Evolutionary conservation across 2,888 invertebrate genomes (phyloP), one percentile per base, ranked within the genome.

Genomic region (Himalopsyche anomala): DNA sequence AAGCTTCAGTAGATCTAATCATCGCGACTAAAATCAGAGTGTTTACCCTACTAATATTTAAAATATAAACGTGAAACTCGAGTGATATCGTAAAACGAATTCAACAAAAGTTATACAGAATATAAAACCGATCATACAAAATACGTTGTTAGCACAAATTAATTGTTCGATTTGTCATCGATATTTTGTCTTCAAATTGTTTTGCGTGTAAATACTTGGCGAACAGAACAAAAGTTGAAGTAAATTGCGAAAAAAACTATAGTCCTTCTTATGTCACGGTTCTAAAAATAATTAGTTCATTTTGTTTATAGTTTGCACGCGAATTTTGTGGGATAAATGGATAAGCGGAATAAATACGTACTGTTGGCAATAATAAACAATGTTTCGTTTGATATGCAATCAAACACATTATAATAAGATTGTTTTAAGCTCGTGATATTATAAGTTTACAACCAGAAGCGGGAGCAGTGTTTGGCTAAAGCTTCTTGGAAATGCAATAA

Each of bases 301-400:
- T 62, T 62, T 62, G 62, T 62, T 62, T 62, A 62, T 19, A 62
- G 62, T 62, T 62, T 62, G 62, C 62, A 62, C 19, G 62, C 62
- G 62, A 62, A 62, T 19, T 19, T 62, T 62, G 62, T 5, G 62
- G 62, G 19, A 11, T 62, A 19, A 4, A 15, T 62, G 62, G 28
- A 62, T 19, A 62, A n/a, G 19, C 28, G 9, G 62, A 62, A 62
- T 62, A 56, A 12, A 11, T 56, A 28, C 28, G 28, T 28, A 28
- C 17, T 19, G 56, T n/a, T n/a, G n/a, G 17, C 17, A 62, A 62
- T 62, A 62, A 62, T 62, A 62, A 62, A 62, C 62, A 62, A 11
- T 62, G 62, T 62, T 62, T 62, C 11, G 62, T 62, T n/a, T n/a
- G 62, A 19, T 19, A n/a, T 11, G 19, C 19, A 56, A 56, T 56